A percentile compares a stretch with the other conserved stretches of the same genome.
Evolutionary conservation across 2,888 invertebrate species (phyloP).

Genomic region (Geotrupes spiniger): DNA sequence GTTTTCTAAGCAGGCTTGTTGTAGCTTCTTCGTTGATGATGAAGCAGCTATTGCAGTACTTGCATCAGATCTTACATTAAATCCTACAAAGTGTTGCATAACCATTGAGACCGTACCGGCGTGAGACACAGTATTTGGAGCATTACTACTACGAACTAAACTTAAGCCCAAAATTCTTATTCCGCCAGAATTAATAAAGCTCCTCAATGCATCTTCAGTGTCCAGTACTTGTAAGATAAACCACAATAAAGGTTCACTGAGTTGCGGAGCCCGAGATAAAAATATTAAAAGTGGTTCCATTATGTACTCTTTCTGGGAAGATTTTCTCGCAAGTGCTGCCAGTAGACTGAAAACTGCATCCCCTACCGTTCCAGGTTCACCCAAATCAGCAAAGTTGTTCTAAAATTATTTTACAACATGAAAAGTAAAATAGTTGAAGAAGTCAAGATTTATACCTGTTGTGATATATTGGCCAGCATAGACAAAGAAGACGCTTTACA

Average conservation of each 20-base stretch:
- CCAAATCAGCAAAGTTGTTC: constrained; percentile 34
- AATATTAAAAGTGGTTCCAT: constrained; percentile 76
- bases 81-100: constrained; percentile 62
- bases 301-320: constrained; percentile 71
- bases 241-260: constrained; percentile 85
- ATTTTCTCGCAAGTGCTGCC: constrained; percentile 70
- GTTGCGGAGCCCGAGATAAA: constrained; percentile 56
- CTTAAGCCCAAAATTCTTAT: constrained; percentile 75
- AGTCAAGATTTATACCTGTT: constrained; percentile 14
- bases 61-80: constrained; percentile 45
- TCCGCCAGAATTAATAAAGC: constrained; percentile 71
- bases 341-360: constrained; percentile 87
- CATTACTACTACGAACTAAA: constrained; percentile 70
- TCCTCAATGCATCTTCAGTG: constrained; percentile 68
- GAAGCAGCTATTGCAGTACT: constrained; percentile 41
- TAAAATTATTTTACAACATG: constrained; percentile 15
- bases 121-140: constrained; percentile 61
- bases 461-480: constrained; percentile 55
- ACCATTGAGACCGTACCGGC: constrained; percentile 54
- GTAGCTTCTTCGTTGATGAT: constrained; percentile 44
- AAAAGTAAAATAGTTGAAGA: not conserved
- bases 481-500: constrained; percentile 71
- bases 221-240: constrained; percentile 78
- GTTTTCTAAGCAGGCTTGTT: constrained; percentile 58
- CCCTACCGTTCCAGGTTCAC: constrained; percentile 74